A percentile compares a stretch with the other conserved stretches of the same genome.
Conservation (phyloP, 1,140 invertebrate genomes). For the Rhopalosiphum padi region DNA sequence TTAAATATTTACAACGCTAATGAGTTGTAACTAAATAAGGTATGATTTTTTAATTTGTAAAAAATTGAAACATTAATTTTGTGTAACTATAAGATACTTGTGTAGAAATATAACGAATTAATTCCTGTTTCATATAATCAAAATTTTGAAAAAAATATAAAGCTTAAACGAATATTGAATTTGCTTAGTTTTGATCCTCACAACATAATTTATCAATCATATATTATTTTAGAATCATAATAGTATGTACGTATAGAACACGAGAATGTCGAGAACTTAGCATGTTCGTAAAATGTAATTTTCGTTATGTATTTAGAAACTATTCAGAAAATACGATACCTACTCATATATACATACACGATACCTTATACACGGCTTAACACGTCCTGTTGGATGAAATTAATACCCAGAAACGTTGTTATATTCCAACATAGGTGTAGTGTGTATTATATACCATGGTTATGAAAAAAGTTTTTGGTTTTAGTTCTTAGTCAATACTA, state of each 20-base stretch:
- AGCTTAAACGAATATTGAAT: not conserved
- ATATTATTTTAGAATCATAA: not conserved
- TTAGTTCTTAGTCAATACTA: not conserved
- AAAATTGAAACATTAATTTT: not conserved
- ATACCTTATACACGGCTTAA: not conserved
- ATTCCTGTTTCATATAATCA: not conserved
- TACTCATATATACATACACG: not conserved
- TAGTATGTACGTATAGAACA: not conserved
- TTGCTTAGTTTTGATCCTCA: not conserved
- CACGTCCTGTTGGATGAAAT: not conserved
- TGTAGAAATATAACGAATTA: not conserved
- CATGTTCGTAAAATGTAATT: not conserved
- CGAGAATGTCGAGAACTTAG: not conserved
- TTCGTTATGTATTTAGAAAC: not conserved
- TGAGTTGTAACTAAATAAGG: not conserved
- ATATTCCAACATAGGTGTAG: not conserved
- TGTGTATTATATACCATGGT: not conserved
- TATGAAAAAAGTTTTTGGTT: not conserved
- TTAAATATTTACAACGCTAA: not conserved
- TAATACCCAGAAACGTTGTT: constrained; percentile 3
- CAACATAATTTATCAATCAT: not conserved
- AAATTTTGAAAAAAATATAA: not conserved
- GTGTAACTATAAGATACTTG: not conserved
- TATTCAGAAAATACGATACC: not conserved
- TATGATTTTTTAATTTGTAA: not conserved